Evolutionary conservation across 2,888 invertebrate genomes (phyloP).

Genomic region (Drosophila kambysellisi): DNA sequence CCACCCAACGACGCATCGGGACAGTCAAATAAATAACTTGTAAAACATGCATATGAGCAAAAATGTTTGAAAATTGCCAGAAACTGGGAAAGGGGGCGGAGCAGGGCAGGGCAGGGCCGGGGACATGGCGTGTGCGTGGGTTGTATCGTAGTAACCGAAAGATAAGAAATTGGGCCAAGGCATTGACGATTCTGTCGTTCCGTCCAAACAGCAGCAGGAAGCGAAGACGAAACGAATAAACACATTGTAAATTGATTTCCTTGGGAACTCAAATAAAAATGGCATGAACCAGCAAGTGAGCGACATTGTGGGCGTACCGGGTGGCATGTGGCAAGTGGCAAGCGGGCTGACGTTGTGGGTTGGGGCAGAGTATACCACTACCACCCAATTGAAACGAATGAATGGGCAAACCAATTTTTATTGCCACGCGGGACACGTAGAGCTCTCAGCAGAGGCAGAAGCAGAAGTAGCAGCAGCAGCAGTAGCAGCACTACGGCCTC

Average conservation of each 20-base stretch:
- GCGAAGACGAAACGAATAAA: conserved; percentile 78
- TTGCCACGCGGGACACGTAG: conserved; percentile 82
- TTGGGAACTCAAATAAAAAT: conserved; percentile 82
- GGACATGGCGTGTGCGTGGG: neutral
- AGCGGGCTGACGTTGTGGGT: conserved; percentile 11
- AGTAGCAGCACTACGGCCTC: conserved; percentile 35
- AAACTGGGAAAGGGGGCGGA: conserved; percentile 21
- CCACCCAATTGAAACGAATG: conserved; percentile 75
- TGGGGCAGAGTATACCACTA: conserved; percentile 13
- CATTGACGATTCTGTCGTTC: conserved; percentile 43
- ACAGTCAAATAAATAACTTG: conserved; percentile 80
- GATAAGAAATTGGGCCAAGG: conserved; percentile 51
- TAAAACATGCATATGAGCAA: conserved; percentile 82
- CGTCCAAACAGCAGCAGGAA: conserved; percentile 32
- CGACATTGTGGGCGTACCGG: conserved; percentile 51
- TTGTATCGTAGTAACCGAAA: conserved; percentile 69
- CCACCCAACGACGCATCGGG: conserved; percentile 24
- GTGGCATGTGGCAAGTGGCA: conserved; percentile 8
- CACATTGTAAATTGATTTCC: conserved; percentile 81
- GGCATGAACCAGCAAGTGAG: conserved; percentile 80
- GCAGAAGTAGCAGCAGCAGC: conserved; percentile 4
- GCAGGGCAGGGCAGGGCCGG: neutral
- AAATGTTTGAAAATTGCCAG: conserved; percentile 79
- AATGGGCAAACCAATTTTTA: conserved; percentile 80
- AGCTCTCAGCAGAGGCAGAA: conserved; percentile 18